A percentile compares a stretch with the other conserved stretches of the same genome.
Conservation (phyloP, 2,113 vertebrate species). For the Lagenorhynchus albirostris region DNA sequence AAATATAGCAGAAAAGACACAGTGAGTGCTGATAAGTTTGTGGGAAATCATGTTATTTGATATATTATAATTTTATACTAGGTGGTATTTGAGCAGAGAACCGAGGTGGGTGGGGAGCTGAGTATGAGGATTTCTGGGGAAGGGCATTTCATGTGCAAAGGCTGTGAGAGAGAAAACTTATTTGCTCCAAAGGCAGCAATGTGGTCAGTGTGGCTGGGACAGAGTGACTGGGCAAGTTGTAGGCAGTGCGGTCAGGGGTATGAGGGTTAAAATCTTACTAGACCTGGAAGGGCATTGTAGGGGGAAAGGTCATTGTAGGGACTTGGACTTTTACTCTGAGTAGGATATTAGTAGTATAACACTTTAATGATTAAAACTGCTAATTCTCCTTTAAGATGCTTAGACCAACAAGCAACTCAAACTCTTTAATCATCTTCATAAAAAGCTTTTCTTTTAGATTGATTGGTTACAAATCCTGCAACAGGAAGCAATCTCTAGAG, state of each 20-base stretch:
- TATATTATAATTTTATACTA: background rate
- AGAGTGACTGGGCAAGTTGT: background rate
- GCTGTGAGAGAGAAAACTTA: background rate
- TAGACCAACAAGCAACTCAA: background rate
- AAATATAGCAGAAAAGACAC: background rate
- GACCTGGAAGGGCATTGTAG: background rate
- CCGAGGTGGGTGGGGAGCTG: background rate
- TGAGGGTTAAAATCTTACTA: background rate
- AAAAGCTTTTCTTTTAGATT: slow-evolving; percentile 5
- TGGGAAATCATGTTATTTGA: background rate
- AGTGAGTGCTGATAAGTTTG: background rate
- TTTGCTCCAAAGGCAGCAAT: background rate
- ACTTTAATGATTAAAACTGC: background rate
- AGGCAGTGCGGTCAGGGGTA: background rate
- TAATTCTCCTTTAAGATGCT: background rate
- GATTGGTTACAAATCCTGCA: slow-evolving; percentile 29
- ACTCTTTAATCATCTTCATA: slow-evolving; percentile 24
- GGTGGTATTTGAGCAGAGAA: background rate
- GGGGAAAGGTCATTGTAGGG: background rate
- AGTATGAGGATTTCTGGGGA: background rate
- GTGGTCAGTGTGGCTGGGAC: background rate
- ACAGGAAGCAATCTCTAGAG: background rate
- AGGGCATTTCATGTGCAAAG: background rate
- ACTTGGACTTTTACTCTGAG: background rate
- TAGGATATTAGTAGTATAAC: background rate